Evolutionary conservation across 1,140 invertebrate species (phyloP).

Genomic region (Drosophila biarmipes): DNA sequence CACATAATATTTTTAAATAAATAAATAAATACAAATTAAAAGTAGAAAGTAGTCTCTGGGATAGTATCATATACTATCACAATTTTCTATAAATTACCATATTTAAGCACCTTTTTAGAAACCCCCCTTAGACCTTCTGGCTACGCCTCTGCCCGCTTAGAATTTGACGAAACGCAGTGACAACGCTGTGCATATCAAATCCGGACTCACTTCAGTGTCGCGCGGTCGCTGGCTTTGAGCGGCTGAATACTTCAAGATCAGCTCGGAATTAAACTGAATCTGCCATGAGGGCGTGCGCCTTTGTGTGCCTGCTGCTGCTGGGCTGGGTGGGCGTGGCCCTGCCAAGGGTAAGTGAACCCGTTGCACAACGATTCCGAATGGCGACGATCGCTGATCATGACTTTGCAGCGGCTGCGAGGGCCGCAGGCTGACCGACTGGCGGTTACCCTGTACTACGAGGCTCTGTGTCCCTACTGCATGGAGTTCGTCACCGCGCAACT

Average conservation of each 20-base stretch:
- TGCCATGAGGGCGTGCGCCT: conserved; percentile 23
- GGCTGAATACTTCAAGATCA: conserved; percentile 32
- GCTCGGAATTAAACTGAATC: conserved; percentile 1
- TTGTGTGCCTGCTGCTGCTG: conserved; percentile 29
- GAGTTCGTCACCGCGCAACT: conserved; percentile 65
- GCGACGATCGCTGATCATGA: background rate
- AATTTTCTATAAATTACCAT: background rate
- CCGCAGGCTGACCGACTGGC: conserved; percentile 21
- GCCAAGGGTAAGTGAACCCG: conserved; percentile 23
- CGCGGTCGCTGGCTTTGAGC: conserved; percentile 14
- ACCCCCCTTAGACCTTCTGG: background rate
- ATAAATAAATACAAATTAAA: too few relatives aligned
- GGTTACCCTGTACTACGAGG: conserved; percentile 76
- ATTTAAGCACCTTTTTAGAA: background rate
- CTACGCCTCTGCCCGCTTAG: conserved; percentile 7
- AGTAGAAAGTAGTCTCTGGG: background rate
- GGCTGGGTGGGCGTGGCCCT: conserved; percentile 11
- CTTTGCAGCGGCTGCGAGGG: conserved; percentile 32
- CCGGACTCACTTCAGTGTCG: conserved; percentile 30
- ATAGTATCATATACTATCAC: background rate
- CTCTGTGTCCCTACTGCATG: conserved; percentile 76
- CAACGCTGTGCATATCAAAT: conserved; percentile 2
- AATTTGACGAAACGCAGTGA: background rate
- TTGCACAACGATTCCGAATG: background rate
- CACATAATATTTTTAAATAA: too few relatives aligned